These are phyloP conservation scores for Homalodisca vitripennis DNA, from an alignment of 1,140 invertebrate genomes.

Conservation along the genomic window DNA sequence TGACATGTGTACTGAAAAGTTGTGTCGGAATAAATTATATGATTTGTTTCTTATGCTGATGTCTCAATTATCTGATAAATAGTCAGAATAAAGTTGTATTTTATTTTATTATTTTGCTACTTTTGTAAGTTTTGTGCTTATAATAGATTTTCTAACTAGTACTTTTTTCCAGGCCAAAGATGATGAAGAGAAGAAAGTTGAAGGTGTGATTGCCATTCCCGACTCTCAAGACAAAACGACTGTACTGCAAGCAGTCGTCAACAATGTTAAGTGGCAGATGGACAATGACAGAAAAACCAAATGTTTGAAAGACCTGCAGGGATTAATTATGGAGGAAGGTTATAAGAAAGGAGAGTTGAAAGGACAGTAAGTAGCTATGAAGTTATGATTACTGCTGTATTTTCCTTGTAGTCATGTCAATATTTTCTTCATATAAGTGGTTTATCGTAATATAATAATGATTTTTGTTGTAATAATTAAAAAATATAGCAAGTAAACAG, in stretches of 20 bases:
- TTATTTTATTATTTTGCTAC: conserved; percentile 32
- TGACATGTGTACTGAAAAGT: too few relatives aligned
- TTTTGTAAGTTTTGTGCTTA: background rate
- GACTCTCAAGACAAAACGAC: conserved; percentile 53
- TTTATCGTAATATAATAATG: too few relatives aligned
- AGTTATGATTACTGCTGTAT: too few relatives aligned
- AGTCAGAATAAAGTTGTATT: too few relatives aligned
- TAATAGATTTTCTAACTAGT: too few relatives aligned
- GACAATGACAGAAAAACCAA: conserved; percentile 75
- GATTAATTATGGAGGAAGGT: conserved; percentile 82
- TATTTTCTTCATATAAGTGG: too few relatives aligned
- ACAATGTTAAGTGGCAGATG: conserved; percentile 78
- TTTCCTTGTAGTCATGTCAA: too few relatives aligned
- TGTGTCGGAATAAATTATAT: too few relatives aligned
- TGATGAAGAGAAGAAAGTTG: conserved; percentile 56
- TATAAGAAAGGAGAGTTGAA: conserved; percentile 74
- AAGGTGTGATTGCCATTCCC: conserved; percentile 55
- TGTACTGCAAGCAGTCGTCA: conserved; percentile 58
- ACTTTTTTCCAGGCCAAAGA: conserved; percentile 52
- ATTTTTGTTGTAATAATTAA: too few relatives aligned
- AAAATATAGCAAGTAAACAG: too few relatives aligned
- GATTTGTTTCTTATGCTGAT: too few relatives aligned
- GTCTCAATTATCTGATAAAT: too few relatives aligned
- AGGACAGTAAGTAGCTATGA: conserved; percentile 86
- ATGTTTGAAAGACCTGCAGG: conserved; percentile 83